Percentiles rank a stretch among this genome's conserved stretches.
phyloP scores from a whole-genome alignment of 2,113 vertebrate genomes.

The Azemiops feae region DNA sequence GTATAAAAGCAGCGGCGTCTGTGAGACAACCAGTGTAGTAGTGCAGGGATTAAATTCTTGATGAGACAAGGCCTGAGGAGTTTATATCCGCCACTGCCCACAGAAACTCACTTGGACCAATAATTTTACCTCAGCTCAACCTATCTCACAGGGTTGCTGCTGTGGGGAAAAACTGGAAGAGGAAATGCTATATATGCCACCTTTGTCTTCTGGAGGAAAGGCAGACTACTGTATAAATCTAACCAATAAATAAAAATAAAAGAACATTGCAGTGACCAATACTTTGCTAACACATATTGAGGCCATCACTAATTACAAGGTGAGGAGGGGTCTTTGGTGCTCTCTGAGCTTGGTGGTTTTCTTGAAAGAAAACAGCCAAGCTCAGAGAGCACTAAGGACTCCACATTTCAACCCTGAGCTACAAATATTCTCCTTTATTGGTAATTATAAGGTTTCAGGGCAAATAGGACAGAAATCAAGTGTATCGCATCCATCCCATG shows the following conservation, averaged over 20 bases:
- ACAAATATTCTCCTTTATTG: background rate
- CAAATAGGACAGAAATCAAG: background rate
- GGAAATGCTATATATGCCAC: background rate
- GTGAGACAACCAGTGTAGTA: background rate
- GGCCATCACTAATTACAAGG: background rate
- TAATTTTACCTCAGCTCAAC: background rate
- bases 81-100: background rate
- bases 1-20: background rate
- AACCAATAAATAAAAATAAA: background rate
- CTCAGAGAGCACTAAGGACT: background rate
- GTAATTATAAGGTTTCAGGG: background rate
- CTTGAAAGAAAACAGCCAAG: background rate
- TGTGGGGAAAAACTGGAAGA: background rate
- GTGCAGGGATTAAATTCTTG: background rate
- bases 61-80: background rate
- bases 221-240: background rate
- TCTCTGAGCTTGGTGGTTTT: background rate
- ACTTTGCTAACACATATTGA: background rate
- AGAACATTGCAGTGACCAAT: background rate
- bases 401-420: background rate
- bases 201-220: background rate
- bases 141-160: background rate
- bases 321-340: background rate
- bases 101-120: background rate
- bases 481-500: background rate